Conservation (phyloP, 2,113 vertebrate genomes). For the Grammomys surdaster region DNA sequence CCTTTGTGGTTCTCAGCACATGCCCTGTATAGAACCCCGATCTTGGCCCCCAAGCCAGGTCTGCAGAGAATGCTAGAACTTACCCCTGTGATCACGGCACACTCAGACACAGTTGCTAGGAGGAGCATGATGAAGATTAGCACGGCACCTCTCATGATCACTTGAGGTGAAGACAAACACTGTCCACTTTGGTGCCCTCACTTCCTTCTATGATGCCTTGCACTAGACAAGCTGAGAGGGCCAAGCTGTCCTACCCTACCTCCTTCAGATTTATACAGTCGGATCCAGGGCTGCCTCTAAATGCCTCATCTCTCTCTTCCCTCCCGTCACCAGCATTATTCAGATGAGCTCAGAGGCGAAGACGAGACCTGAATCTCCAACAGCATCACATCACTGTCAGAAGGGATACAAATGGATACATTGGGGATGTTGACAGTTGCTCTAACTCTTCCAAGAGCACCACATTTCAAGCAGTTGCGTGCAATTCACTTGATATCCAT, state of each 20-base stretch:
- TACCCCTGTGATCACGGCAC: conserved; percentile 85
- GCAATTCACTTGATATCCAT: not conserved
- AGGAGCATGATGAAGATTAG: conserved; percentile 76
- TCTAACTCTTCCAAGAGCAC: not conserved
- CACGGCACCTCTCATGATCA: conserved; percentile 73
- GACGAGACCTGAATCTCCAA: conserved; percentile 81
- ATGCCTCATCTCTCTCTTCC: conserved; percentile 78
- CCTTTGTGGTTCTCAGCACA: too few relatives aligned
- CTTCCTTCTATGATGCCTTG: not conserved
- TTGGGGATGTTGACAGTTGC: not conserved
- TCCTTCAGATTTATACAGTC: conserved; percentile 69
- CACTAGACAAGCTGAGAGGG: not conserved
- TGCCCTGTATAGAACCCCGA: not conserved
- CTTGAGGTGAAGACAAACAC: not conserved
- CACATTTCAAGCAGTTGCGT: not conserved
- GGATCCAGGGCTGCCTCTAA: conserved; percentile 70
- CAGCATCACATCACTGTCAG: conserved; percentile 46
- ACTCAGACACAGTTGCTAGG: conserved; percentile 71
- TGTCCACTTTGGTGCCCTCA: not conserved
- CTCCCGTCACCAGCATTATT: conserved; percentile 47
- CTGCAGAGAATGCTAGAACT: conserved; percentile 61
- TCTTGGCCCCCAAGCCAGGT: not conserved
- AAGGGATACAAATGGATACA: conserved; percentile 68
- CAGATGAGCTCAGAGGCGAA: conserved; percentile 76
- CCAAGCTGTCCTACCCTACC: conserved; percentile 5